These are phyloP conservation scores for Sminthurides aquaticus DNA, from an alignment of 2,888 invertebrate species.

Conservation along the genomic window DNA sequence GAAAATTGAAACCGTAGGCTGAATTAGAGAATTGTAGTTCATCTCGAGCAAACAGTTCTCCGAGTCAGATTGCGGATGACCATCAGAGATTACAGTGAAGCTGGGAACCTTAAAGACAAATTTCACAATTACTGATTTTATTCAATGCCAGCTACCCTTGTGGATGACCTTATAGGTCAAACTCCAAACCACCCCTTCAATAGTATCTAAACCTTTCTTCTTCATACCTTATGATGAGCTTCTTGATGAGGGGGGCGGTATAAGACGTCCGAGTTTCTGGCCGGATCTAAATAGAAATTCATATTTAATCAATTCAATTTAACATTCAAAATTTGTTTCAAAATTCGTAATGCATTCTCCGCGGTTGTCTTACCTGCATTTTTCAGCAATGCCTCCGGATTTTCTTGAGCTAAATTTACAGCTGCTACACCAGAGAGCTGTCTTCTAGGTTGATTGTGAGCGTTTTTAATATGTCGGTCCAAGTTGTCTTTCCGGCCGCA, in stretches of 20 bases:
- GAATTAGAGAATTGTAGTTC: not conserved
- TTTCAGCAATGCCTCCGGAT: constrained; percentile 8
- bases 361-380: not conserved
- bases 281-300: too few relatives aligned
- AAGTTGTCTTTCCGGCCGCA: constrained; percentile 29
- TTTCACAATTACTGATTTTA: too few relatives aligned
- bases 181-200: too few relatives aligned
- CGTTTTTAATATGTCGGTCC: constrained; percentile 41
- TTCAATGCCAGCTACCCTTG: too few relatives aligned
- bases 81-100: not conserved
- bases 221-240: not conserved
- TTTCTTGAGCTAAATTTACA: constrained; percentile 32
- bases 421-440: constrained; percentile 42
- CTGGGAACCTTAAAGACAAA: not conserved
- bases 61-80: not conserved
- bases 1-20: not conserved
- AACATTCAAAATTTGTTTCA: too few relatives aligned
- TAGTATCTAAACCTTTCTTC: not conserved
- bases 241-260: not conserved
- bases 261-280: not conserved
- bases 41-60: not conserved
- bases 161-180: too few relatives aligned
- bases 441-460: constrained; percentile 42
- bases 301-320: too few relatives aligned
- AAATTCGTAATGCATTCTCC: not conserved